These are phyloP conservation scores for Polypedilum pembai DNA, from an alignment of 1,140 invertebrate genomes.

Conservation along the genomic window DNA sequence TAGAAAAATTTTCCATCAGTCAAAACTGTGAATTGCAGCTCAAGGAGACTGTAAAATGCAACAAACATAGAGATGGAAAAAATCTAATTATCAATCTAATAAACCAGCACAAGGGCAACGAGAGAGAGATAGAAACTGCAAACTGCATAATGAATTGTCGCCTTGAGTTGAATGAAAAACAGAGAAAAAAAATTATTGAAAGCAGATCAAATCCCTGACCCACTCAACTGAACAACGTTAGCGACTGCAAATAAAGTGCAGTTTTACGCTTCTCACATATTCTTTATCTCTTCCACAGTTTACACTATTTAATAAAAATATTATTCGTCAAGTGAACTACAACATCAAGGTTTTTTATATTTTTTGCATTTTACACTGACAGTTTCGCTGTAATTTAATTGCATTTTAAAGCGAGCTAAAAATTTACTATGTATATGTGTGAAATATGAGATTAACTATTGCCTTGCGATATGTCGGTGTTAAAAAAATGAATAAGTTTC, in stretches of 20 bases:
- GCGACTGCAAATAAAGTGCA: neutral
- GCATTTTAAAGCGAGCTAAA: neutral
- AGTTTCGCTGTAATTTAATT: neutral
- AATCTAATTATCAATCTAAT: constrained; percentile 19
- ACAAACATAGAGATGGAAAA: neutral
- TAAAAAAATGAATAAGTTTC: neutral
- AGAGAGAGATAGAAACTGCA: neutral
- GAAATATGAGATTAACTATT: constrained; percentile 12
- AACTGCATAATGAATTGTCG: constrained; percentile 9
- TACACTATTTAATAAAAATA: no score
- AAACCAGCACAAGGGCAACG: neutral
- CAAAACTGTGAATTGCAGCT: neutral
- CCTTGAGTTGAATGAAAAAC: neutral
- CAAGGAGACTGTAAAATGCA: neutral
- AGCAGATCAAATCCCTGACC: constrained; percentile 23
- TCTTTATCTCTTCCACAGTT: neutral
- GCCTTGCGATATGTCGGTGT: neutral
- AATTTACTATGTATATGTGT: neutral
- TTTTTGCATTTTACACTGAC: neutral
- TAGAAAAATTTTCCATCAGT: no score
- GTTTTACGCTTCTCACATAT: constrained; percentile 6
- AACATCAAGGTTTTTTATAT: neutral
- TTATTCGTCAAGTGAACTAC: neutral
- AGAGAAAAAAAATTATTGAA: neutral
- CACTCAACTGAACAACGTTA: neutral